Base-by-base conservation (phyloP, 2,888 invertebrate genomes). In the Catocala nupta region DNA sequence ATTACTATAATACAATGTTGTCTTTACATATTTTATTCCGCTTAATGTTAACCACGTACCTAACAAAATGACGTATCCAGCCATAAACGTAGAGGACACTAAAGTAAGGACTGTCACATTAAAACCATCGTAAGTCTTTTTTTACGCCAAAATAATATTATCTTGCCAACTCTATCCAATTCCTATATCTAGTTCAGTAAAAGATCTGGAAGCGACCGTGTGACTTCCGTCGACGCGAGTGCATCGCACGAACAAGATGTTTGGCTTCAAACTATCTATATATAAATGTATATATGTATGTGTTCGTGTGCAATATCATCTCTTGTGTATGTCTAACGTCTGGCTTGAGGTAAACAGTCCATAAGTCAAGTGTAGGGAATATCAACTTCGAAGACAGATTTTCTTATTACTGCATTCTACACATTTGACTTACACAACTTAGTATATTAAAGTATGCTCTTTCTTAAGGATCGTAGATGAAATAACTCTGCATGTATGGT, bases 141-240 rank as follows among this genome's bases (percentile, higher is more conserved):
- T n/a, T n/a, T n/a, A n/a, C n/a, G n/a, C 4, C 25, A 39, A 39
- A 39, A 7, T 39, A 39, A 39, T 1, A 39, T 7, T 9, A 6
- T 9, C 6, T 47, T 47, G 63, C 47, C 75, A 61, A 43, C 54
- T 75, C 78, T 77, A 52, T 50, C 5, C 55, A 42, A 25, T 66
- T 55, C 25, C 5, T 12, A 48, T 16, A 62, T 61, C 63, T 65
- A 55, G 52, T 61, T 58, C 59, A 60, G 63, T 66, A 69, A 70
- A 63, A 74, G 64, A 76, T 76, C 72, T 80, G 78, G 68, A 76
- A 76, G 74, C 79, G 66, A 75, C 68, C 66, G 77, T 72, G 78
- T 64, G 77, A 78, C 79, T 78, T 80, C 78, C 81, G 79, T 59
- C 68, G 74, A 66, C 70, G 68, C 71, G 65, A 75, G 70, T 80